Evolutionary conservation across 30 jellyfish, hydroid and myxozoan genomes (phyloP).

Genomic region (Cassiopea andromeda): DNA sequence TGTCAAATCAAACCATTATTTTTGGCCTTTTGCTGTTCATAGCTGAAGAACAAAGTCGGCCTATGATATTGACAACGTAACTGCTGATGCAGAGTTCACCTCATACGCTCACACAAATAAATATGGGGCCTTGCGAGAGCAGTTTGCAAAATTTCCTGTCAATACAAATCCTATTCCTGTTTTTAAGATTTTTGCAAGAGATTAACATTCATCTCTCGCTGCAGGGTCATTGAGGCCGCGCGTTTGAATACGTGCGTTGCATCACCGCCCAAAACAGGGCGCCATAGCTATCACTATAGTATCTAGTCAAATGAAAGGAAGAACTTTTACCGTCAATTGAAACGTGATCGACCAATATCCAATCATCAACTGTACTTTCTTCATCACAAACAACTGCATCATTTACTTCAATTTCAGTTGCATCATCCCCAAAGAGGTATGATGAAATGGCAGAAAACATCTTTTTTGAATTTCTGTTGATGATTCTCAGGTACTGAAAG

Average conservation of each 20-base stretch:
- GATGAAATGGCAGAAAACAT: slow-evolving; percentile 92
- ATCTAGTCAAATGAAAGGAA: not conserved
- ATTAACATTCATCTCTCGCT: not conserved
- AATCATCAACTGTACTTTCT: slow-evolving; percentile 74
- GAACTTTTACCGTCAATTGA: slow-evolving; percentile 21
- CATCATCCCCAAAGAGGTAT: slow-evolving; percentile 87
- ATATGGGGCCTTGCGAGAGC: too few species aligned
- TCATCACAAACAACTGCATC: slow-evolving; percentile 37
- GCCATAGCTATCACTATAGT: not conserved
- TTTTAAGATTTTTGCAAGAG: not conserved
- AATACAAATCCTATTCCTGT: not conserved
- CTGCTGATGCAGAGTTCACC: too few species aligned
- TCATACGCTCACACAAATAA: too few species aligned
- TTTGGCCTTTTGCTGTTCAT: not conserved
- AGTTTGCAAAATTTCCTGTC: not conserved
- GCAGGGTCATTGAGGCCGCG: not conserved
- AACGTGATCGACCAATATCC: slow-evolving; percentile 78
- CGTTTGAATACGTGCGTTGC: slow-evolving; percentile 12
- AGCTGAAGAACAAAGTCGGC: not conserved
- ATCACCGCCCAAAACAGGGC: slow-evolving; percentile 18
- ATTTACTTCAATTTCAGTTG: slow-evolving; percentile 32
- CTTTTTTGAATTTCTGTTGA: slow-evolving; percentile 9
- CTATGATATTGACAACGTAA: not conserved
- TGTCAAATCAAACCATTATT: not conserved
- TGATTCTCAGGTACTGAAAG: not conserved